Evolutionary conservation across 2,888 invertebrate genomes (phyloP), one percentile per base, ranked within the genome.

Genomic region (Drosophila neonasuta): DNA sequence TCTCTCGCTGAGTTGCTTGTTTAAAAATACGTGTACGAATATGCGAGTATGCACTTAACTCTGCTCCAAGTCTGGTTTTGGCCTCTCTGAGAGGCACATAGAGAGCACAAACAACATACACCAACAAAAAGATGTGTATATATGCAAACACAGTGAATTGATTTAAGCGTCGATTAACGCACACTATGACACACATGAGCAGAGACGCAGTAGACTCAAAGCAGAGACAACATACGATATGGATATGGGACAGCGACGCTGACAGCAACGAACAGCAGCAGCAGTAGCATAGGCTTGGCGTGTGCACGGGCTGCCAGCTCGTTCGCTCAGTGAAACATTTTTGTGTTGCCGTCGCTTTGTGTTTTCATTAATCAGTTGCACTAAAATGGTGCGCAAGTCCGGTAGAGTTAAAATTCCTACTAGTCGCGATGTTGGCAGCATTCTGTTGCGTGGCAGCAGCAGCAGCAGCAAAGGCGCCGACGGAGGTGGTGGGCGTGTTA

Each of bases 301-400:
- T 71, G 68, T 57, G 69, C 54, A 59, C 49, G 36, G 50, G 30
- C 45, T 42, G 49, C 13, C 11, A 30, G 66, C 50, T 51, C 56
- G 61, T 65, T 70, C 67, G 61, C 71, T 70, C 67, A 70, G 68
- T 74, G 60, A 71, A 70, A 56, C 69, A 48, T 65, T 69, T 67
- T 67, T 63, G 71, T 66, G 77, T 63, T 68, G 69, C 65, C 68
- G 69, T 66, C 64, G 60, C 50, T 67, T 68, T 44, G 65, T 56
- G 65, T 86, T 81, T 81, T 78, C 63, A 69, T 72, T 85, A 83
- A 85, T 87, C 83, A 84, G 86, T 87, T 82, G 83, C 86, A 87
- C 80, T 78, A 85, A 76, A 84, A 84, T 84, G 83, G 87, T 84
- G 86, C 83, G 83, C 83, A 84, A 84, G 87, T 84, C 83, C 76